Conservation (phyloP, 2,888 invertebrate species). For the Iphiclides podalirius region DNA sequence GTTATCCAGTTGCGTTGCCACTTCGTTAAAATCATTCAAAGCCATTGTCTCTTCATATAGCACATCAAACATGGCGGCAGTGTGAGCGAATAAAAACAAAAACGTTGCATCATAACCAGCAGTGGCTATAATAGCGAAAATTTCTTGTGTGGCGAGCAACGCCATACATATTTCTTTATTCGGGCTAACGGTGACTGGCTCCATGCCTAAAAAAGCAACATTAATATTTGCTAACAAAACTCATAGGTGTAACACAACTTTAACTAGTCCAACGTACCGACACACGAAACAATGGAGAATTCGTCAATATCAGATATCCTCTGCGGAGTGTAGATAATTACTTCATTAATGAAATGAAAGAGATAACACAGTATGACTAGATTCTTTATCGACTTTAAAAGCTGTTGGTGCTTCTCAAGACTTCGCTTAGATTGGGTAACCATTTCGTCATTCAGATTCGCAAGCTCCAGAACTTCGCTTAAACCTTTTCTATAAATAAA, state of each 20-base stretch:
- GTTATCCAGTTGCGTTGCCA: not conserved
- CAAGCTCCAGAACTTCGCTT: constrained; percentile 29
- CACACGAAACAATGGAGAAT: constrained; percentile 37
- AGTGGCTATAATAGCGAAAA: constrained; percentile 33
- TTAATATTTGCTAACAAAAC: not conserved
- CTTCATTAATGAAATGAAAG: constrained; percentile 40
- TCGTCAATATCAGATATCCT: constrained; percentile 34
- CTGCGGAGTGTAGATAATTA: constrained; percentile 39
- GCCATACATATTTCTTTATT: constrained; percentile 38
- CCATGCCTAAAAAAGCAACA: constrained; percentile 13
- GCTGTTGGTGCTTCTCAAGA: constrained; percentile 26
- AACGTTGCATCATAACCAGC: constrained; percentile 36
- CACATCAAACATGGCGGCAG: constrained; percentile 37
- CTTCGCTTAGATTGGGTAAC: constrained; percentile 29
- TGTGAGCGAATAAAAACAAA: constrained; percentile 41
- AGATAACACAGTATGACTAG: constrained; percentile 38
- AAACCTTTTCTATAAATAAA: constrained; percentile 14
- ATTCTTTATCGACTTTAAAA: constrained; percentile 37
- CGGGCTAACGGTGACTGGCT: constrained; percentile 28
- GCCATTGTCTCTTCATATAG: constrained; percentile 36
- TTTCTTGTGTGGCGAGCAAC: constrained; percentile 36
- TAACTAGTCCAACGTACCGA: constrained; percentile 33
- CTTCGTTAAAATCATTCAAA: constrained; percentile 20
- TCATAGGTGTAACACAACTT: too few species aligned
- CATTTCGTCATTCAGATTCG: constrained; percentile 34